phyloP scores from a whole-genome alignment of 2,797 vertebrate species.

The Sebastes miniatus region DNA sequence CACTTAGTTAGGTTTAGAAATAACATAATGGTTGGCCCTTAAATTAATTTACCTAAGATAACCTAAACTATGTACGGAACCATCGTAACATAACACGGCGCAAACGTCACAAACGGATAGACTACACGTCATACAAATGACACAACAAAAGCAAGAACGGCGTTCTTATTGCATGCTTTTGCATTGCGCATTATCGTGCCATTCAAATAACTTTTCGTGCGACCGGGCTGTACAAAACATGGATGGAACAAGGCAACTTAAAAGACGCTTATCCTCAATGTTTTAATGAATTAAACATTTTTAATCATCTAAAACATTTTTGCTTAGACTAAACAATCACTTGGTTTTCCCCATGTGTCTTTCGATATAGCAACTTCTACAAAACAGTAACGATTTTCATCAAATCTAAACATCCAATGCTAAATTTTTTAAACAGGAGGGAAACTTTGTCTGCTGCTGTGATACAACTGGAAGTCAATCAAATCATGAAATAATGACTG shows the following conservation, averaged over 20 bases:
- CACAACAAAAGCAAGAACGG: not conserved
- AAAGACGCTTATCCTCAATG: not conserved
- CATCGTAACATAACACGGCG: not conserved
- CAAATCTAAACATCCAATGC: not conserved
- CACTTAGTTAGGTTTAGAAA: not conserved
- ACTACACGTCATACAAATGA: not conserved
- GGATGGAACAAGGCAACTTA: not conserved
- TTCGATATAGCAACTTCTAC: not conserved
- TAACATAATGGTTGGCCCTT: not conserved
- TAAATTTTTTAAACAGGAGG: not conserved
- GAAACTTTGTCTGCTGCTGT: not conserved
- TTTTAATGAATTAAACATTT: not conserved
- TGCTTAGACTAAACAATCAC: not conserved
- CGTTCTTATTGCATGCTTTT: not conserved
- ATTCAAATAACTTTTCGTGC: not conserved
- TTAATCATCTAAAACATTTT: not conserved
- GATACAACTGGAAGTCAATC: not conserved
- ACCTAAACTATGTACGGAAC: too few species aligned
- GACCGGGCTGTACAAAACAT: too few species aligned
- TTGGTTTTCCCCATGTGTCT: not conserved
- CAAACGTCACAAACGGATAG: too few species aligned
- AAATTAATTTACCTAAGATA: too few species aligned
- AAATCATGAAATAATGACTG: conserved; percentile 9
- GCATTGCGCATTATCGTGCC: not conserved
- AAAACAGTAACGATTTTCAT: not conserved